Base-by-base conservation (phyloP, 2,888 invertebrate species). In the Sphaeridia pumilis region DNA sequence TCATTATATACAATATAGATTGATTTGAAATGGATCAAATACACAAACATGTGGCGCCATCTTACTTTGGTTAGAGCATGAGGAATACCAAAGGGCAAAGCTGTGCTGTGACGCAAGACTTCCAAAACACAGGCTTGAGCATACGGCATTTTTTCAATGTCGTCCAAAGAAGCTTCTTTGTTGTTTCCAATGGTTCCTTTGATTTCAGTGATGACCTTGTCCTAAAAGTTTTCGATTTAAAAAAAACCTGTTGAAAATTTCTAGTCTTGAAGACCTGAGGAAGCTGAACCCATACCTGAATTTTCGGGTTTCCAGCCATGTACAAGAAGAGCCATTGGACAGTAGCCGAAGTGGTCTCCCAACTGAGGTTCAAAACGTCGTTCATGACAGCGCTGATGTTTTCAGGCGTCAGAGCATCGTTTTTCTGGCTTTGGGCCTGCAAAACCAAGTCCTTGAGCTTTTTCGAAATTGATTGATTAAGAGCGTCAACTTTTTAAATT, bases 281-380 rank as follows among this genome's bases (percentile, higher is more conserved):
- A n/a, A n/a, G n/a, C n/a, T n/a, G n/a, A n/a, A n/a, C n/a, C n/a
- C n/a, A n/a, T n/a, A 80, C 81, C 75, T 83, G 83, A 65, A 78
- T 77, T 1, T 77, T 73, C 1, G 78, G 79, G 70, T 84, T 70
- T 36, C 77, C 71, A 1, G 86, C 83, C 76, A 90, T 77, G 61
- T 80, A 85, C 20, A 89, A 72, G 17, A 89, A 69, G 65, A 84
- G 82, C 90, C 90, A 90, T 27, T 84, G 75, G 27, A 89, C 67
- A 0, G 87, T 85, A 0, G 83, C 79, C 52, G 85, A 71, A 0
- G 87, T 83, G 0, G 90, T 89, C 65, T 90, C 90, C 47, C 87
- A 76, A 3, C 87, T 87, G 14, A 89, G 89, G 0, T 88, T 87
- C 67, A 86, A 86, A 67, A 89, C 73, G 70, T 90, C 90, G 2